Base-by-base conservation (phyloP, 2,888 invertebrate species). In the Andrena camellia region DNA sequence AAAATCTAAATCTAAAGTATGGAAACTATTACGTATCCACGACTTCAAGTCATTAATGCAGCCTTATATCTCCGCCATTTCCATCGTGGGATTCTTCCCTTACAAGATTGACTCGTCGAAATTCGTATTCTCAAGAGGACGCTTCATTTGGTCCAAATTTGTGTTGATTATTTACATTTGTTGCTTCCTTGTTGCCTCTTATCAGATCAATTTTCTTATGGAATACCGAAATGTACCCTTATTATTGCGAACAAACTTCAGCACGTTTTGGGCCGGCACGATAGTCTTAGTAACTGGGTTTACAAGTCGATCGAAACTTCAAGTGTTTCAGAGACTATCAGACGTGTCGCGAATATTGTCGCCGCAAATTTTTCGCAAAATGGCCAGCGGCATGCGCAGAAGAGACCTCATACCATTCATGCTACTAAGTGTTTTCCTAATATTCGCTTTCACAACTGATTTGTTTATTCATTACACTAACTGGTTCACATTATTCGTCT, bases 21-120 rank as follows among this genome's bases (percentile, higher is more conserved):
- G 87, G 86, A 57, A 69, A 4, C 57, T 75, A 10, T 90, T 89
- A 20, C 68, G 62, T 13, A 87, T 84, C 2, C 88, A 70, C 13
- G 84, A 90, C 70, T 92, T 89, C 35, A 33, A 71, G 0, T 84
- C 90, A 0, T 29, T 92, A 60, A 90, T 93, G 81, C 63, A 74
- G 10, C 90, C 90, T 0, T 87, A 81, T 8, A 84, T 90, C n/a
- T 70, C 76, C 4, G 10, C 90, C 0, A 83, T 79, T 7, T 78
- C 72, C 6, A 7, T 89, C 0, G 42, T 86, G 6, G 93, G 93
- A 5, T 42, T 91, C 0, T 87, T 91, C 3, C 90, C 92, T 0
- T 92, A 86, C 73, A 86, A 86, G 33, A 78, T 71, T 20, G 80
- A 83, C 1, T 57, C 79, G 0, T 63, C 80, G 1, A 23, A 29